Percentiles rank a stretch among this genome's conserved stretches.
Conservation (phyloP, 2,888 invertebrate species). For the Catocala fraxini region DNA sequence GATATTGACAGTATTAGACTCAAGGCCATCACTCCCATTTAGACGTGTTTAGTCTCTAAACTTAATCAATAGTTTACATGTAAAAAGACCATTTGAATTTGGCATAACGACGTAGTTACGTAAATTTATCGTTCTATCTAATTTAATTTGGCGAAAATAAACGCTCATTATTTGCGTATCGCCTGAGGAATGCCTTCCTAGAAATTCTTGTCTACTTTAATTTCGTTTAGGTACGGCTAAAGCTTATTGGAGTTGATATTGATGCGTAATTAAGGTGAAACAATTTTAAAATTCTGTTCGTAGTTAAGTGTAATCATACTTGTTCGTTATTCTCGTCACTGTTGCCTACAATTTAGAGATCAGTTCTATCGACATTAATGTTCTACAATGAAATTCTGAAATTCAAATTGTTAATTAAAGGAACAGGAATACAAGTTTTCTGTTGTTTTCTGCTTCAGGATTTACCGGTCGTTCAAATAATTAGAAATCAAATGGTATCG, state of each 20-base stretch:
- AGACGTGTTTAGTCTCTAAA: constrained; percentile 19
- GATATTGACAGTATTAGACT: not conserved
- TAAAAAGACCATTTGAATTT: constrained; percentile 40
- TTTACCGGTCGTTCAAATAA: constrained; percentile 30
- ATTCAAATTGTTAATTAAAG: constrained; percentile 24
- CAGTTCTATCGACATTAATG: constrained; percentile 18
- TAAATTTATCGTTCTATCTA: constrained; percentile 43
- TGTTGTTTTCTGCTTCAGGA: too few relatives aligned
- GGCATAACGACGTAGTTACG: constrained; percentile 42
- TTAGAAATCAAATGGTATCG: constrained; percentile 43
- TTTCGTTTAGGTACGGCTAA: constrained; percentile 41
- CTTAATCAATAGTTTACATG: constrained; percentile 32
- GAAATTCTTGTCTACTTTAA: constrained; percentile 47
- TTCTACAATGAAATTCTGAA: constrained; percentile 25
- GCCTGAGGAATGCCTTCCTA: constrained; percentile 47
- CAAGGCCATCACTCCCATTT: not conserved
- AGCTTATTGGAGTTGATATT: constrained; percentile 39
- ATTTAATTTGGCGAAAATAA: constrained; percentile 53
- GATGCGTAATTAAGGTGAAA: constrained; percentile 21
- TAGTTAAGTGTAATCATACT: not conserved
- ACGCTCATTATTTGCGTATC: constrained; percentile 50
- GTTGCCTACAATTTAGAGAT: not conserved
- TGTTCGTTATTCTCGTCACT: not conserved
- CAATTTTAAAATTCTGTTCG: constrained; percentile 15
- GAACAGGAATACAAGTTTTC: constrained; percentile 21